Conservation (phyloP, 2,888 invertebrate genomes). For the Caenorhabditis afra region DNA sequence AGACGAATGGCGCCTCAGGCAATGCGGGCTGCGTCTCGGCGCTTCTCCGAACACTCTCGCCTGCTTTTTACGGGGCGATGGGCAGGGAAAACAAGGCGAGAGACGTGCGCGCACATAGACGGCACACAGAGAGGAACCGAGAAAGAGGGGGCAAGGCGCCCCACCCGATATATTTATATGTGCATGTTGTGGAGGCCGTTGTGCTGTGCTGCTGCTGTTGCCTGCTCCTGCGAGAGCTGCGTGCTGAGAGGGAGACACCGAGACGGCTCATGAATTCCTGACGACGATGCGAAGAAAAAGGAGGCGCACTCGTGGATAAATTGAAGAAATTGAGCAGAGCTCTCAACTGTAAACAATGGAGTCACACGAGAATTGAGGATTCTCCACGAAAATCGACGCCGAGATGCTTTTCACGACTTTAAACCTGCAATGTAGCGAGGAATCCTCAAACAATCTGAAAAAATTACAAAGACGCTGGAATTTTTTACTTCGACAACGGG, state of each 20-base stretch:
- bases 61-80: slow-evolving; percentile 44
- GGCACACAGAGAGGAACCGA: slow-evolving; percentile 22
- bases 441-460: not conserved
- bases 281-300: slow-evolving; percentile 34
- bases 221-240: slow-evolving; percentile 28
- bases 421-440: not conserved
- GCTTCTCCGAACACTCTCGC: slow-evolving; percentile 33
- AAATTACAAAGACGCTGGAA: no score
- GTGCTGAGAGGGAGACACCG: slow-evolving; percentile 34
- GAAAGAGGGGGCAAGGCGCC: slow-evolving; percentile 26
- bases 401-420: not conserved
- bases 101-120: slow-evolving; percentile 3
- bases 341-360: slow-evolving; percentile 41
- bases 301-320: slow-evolving; percentile 50
- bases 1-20: slow-evolving; percentile 56
- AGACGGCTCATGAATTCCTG: slow-evolving; percentile 56
- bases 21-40: slow-evolving; percentile 45
- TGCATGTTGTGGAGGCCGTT: slow-evolving; percentile 53
- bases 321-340: slow-evolving; percentile 46
- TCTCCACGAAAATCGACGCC: not conserved
- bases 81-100: slow-evolving; percentile 48
- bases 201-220: slow-evolving; percentile 16
- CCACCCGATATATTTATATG: slow-evolving; percentile 53
- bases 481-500: no score
- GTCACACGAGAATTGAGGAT: not conserved